Base-by-base conservation (phyloP, 2,797 vertebrate species). In the Phrynocephalus forsythii region DNA sequence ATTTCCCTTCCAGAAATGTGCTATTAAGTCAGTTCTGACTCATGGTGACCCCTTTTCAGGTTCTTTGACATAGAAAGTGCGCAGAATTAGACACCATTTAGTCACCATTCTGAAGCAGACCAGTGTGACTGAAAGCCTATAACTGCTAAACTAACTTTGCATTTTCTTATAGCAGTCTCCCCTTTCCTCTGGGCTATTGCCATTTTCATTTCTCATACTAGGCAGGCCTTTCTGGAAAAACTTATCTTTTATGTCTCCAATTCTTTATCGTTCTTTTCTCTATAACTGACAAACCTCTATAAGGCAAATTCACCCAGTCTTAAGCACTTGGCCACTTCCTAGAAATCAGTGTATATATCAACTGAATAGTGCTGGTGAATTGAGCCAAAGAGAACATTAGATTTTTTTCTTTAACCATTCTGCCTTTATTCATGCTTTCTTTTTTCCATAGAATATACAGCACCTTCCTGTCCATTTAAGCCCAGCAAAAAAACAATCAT, bases 191-290 rank as follows among this genome's bases (percentile, higher is more conserved):
- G 50, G 3, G 56, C 20, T 22, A 63, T 83, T 73, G 20, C 2
- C 82, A 89, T 84, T 72, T 63, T 71, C 67, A 16, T 77, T 87
- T 15, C 60, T 5, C 20, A 78, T 56, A 79, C 44, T n/a, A 79
- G 76, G 68, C 79, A 72, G 28, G 33, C 50, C 33, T 71, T 80
- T 80, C 63, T 7, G 68, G 69, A 30, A 10, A 44, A 63, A 63
- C 11, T 63, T 80, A 22, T 28, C 50, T 63, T 82, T 52, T 69
- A 87, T 87, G 75, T 87, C 30, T 69, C 69, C 56, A 67, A 7
- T 75, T 60, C 44, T 28, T 63, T 79, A 28, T 76, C 30, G 1
- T 81, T 87, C 4, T 79, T 30, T 24, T 44, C 18, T 73, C 16
- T 75, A 22, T 69, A 60, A 60, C 16, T 71, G 86, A 84, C 85